phyloP scores from a whole-genome alignment of 1,140 invertebrate genomes.

The Macrobrachium rosenbergii region DNA sequence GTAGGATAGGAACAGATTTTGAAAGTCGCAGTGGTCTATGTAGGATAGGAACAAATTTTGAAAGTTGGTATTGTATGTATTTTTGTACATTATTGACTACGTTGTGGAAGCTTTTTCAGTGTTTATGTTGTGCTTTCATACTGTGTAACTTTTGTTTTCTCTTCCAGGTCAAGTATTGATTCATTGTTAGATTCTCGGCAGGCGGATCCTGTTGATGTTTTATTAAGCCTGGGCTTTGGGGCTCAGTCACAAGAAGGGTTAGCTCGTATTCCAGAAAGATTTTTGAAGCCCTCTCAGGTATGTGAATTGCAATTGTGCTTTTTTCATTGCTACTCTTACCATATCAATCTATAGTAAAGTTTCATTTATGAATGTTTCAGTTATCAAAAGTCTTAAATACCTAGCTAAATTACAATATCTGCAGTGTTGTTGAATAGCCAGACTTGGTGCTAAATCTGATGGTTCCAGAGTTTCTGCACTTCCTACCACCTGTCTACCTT shows the following conservation, averaged over 20 bases:
- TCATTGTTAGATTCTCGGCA: slow-evolving; percentile 48
- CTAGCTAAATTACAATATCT: too few relatives aligned
- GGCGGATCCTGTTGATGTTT: slow-evolving; percentile 49
- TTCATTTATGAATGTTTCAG: too few relatives aligned
- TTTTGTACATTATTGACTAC: not conserved
- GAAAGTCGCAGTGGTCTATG: too few relatives aligned
- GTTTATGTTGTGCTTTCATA: not conserved
- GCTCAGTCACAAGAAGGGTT: slow-evolving; percentile 37
- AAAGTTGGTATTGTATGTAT: too few relatives aligned
- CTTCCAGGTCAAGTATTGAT: slow-evolving; percentile 48
- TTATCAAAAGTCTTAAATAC: too few relatives aligned
- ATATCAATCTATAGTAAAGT: not conserved
- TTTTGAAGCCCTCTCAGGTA: slow-evolving; percentile 46
- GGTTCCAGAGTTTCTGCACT: too few relatives aligned
- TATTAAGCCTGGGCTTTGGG: slow-evolving; percentile 47
- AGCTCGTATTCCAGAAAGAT: slow-evolving; percentile 46
- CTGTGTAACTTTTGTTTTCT: not conserved
- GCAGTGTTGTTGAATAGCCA: too few relatives aligned
- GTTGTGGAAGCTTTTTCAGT: not conserved
- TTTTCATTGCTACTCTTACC: not conserved
- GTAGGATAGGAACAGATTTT: too few relatives aligned
- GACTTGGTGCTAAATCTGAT: too few relatives aligned
- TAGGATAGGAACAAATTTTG: too few relatives aligned
- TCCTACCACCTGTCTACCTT: too few relatives aligned
- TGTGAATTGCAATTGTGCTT: not conserved